Conservation (phyloP, 2,113 vertebrate species). For the Smithornis capensis region DNA sequence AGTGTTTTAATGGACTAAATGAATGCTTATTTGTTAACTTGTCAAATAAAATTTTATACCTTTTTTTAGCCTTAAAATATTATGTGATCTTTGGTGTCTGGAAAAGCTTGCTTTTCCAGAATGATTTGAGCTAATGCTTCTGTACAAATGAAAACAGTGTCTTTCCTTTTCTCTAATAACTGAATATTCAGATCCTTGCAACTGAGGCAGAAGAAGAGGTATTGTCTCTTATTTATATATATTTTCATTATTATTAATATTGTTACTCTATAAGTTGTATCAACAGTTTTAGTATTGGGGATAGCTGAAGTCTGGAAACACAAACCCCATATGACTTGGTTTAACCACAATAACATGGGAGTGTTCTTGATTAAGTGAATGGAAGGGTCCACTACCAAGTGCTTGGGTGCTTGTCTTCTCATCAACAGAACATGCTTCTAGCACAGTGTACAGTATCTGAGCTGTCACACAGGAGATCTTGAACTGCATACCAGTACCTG, state of each 20-base stretch:
- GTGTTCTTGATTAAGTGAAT: not conserved
- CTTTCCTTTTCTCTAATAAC: not conserved
- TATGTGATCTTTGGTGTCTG: not conserved
- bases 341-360: not conserved
- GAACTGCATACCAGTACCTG: not conserved
- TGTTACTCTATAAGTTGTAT: not conserved
- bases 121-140: not conserved
- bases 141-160: not conserved
- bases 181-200: not conserved
- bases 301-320: not conserved
- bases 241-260: not conserved
- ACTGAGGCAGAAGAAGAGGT: not conserved
- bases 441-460: not conserved
- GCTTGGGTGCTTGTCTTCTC: not conserved
- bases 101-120: not conserved
- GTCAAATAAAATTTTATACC: not conserved
- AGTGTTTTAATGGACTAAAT: not conserved
- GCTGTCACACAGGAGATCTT: not conserved
- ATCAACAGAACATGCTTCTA: not conserved
- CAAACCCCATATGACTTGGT: not conserved
- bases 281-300: not conserved
- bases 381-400: not conserved
- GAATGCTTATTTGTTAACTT: not conserved
- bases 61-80: not conserved
- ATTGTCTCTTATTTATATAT: not conserved